phyloP scores from a whole-genome alignment of 2,797 vertebrate species.

The Melanotaenia nigrans region DNA sequence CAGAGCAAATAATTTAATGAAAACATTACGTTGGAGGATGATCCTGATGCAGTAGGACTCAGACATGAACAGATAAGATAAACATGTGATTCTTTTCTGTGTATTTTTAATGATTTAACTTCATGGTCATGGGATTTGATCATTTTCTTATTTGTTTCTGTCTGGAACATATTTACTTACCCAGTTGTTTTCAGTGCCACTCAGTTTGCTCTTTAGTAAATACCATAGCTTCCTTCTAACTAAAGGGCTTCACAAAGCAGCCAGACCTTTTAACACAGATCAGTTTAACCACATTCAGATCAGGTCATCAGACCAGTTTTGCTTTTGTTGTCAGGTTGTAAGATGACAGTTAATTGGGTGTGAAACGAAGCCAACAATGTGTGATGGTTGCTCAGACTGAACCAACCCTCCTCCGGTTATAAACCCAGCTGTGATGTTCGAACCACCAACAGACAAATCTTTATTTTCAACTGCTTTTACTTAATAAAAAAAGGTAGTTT shows the following conservation, averaged over 20 bases:
- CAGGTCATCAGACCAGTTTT: not conserved
- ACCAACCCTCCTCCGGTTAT: not conserved
- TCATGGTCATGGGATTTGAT: not conserved
- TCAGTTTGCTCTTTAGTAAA: not conserved
- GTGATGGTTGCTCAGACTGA: not conserved
- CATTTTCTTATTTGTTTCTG: not conserved
- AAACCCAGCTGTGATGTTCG: not conserved
- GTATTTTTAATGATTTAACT: not conserved
- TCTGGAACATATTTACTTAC: too few relatives aligned
- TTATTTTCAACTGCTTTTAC: not conserved
- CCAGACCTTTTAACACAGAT: not conserved
- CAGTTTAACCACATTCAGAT: not conserved
- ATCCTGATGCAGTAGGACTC: too few relatives aligned
- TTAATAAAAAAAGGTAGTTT: not conserved
- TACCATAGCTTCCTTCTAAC: not conserved
- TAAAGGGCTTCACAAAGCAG: not conserved
- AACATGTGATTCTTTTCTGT: not conserved
- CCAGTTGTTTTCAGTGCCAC: not conserved
- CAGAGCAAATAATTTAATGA: too few relatives aligned
- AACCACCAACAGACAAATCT: not conserved
- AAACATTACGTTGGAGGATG: too few relatives aligned
- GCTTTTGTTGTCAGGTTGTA: not conserved
- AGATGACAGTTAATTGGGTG: not conserved
- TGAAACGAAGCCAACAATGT: not conserved
- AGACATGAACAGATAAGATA: not conserved